These are phyloP conservation scores for Sebastes hubbsi DNA, from an alignment of 2,797 vertebrate genomes.

Conservation along the genomic window DNA sequence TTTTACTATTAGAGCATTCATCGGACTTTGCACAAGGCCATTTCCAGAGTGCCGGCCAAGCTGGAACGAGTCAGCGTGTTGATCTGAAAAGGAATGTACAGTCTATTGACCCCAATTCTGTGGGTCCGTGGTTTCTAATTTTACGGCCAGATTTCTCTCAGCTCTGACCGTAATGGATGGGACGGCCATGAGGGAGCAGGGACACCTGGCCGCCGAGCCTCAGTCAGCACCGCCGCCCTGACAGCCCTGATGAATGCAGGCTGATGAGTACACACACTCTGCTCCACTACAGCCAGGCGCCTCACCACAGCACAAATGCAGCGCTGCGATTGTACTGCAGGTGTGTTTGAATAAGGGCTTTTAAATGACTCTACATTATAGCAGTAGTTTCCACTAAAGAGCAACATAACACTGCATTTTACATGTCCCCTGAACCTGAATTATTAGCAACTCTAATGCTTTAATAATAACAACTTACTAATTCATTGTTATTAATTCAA, in stretches of 20 bases:
- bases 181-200: slow-evolving; percentile 41
- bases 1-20: not conserved
- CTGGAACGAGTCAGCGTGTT: slow-evolving; percentile 22
- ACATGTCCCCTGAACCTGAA: not conserved
- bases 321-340: not conserved
- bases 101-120: slow-evolving; percentile 64
- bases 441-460: not conserved
- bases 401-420: not conserved
- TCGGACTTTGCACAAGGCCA: not conserved
- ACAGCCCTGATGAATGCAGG: slow-evolving; percentile 66
- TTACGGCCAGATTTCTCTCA: slow-evolving; percentile 55
- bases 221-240: slow-evolving; percentile 55
- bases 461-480: not conserved
- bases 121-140: slow-evolving; percentile 59
- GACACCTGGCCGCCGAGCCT: slow-evolving; percentile 61
- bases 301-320: not conserved
- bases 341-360: not conserved
- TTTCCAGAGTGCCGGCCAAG: not conserved
- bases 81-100: slow-evolving; percentile 40
- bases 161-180: slow-evolving; percentile 57
- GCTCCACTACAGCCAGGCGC: slow-evolving; percentile 10
- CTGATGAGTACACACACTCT: slow-evolving; percentile 36
- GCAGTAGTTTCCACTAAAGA: not conserved
- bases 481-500: not conserved
- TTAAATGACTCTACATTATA: slow-evolving; percentile 4